Evolutionary conservation across 2,113 vertebrate genomes (phyloP).

Genomic region (Chunga burmeisteri): DNA sequence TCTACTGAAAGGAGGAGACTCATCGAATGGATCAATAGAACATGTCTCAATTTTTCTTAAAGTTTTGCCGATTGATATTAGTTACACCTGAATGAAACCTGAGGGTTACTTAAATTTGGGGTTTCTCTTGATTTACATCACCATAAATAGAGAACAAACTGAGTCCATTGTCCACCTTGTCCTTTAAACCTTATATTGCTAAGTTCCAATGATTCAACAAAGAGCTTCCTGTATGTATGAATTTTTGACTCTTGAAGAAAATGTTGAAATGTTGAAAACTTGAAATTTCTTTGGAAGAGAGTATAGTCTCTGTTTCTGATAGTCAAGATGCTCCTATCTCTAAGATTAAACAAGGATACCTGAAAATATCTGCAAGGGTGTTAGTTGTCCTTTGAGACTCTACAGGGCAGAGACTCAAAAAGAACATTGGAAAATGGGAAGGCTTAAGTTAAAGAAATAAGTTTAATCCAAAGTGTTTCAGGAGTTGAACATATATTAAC

Average conservation of each 20-base stretch:
- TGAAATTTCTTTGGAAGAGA: not conserved
- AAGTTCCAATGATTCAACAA: not conserved
- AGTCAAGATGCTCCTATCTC: not conserved
- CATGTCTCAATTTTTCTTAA: not conserved
- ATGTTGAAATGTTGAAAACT: not conserved
- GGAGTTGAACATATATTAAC: not conserved
- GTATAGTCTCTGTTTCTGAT: not conserved
- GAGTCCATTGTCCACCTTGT: not conserved
- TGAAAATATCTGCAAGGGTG: not conserved
- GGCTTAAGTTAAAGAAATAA: not conserved
- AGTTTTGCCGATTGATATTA: not conserved
- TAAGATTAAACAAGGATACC: not conserved
- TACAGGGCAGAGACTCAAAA: not conserved
- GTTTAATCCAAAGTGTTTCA: not conserved
- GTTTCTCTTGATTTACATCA: not conserved
- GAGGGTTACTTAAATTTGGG: not conserved
- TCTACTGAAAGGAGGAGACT: not conserved
- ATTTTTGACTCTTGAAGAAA: not conserved
- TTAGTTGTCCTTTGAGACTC: not conserved
- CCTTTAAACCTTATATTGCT: not conserved
- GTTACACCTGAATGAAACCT: not conserved
- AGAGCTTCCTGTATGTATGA: not conserved
- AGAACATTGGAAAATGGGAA: not conserved
- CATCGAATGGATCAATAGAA: not conserved
- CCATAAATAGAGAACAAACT: not conserved